phyloP scores from a whole-genome alignment of 1,140 invertebrate species.

The Panagrolaimus sp. region DNA sequence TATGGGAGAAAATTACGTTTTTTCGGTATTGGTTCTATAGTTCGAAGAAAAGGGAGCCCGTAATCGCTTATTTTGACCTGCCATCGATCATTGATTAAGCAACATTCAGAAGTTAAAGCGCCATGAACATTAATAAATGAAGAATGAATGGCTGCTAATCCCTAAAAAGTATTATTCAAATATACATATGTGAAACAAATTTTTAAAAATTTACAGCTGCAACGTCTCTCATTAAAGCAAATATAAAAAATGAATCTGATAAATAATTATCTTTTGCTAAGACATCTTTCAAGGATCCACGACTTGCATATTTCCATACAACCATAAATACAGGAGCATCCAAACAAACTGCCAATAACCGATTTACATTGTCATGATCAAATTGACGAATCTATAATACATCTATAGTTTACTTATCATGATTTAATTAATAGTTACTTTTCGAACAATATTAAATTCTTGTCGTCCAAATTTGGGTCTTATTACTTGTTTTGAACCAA shows the following conservation, averaged over 20 bases:
- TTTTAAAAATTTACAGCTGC: conserved; percentile 70
- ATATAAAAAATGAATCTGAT: conserved; percentile 85
- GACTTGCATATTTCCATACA: conserved; percentile 71
- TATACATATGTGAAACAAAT: conserved; percentile 22
- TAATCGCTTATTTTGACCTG: conserved; percentile 43
- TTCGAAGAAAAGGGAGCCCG: conserved; percentile 29
- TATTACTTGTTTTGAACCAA: conserved; percentile 15
- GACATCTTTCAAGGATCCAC: conserved; percentile 77
- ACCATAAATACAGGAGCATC: conserved; percentile 37
- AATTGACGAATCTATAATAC: conserved; percentile 30
- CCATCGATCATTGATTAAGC: conserved; percentile 48
- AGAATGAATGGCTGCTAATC: conserved; percentile 30
- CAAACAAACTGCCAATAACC: conserved; percentile 46
- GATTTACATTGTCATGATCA: conserved; percentile 53
- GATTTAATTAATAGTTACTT: conserved; percentile 20
- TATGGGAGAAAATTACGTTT: conserved; percentile 17
- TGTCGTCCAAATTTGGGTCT: conserved; percentile 13
- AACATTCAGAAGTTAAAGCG: conserved; percentile 27
- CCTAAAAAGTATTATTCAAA: conserved; percentile 4
- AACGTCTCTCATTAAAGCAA: conserved; percentile 82
- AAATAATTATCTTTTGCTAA: conserved; percentile 84
- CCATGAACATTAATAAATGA: conserved; percentile 34
- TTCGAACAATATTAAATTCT: conserved; percentile 28
- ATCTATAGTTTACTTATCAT: not conserved
- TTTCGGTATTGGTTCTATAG: conserved; percentile 10